Percentiles rank a stretch among this genome's conserved stretches.
Conservation (phyloP, 2,113 vertebrate genomes). For the Poeciliopsis prolifica region DNA sequence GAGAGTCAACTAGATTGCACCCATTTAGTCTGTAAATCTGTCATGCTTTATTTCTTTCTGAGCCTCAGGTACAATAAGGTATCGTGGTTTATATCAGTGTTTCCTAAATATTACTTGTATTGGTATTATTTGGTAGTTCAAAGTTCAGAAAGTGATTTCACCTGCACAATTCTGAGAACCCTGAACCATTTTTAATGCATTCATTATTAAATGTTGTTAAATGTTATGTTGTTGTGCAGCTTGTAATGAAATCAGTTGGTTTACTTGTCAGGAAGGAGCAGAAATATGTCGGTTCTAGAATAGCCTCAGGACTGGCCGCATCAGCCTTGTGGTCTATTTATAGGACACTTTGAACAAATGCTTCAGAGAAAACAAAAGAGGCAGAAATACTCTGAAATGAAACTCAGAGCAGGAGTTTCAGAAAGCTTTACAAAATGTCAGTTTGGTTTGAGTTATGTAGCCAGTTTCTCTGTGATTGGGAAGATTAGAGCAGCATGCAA, state of each 20-base stretch:
- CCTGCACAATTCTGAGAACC: background rate
- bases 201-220: background rate
- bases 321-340: constrained; percentile 36
- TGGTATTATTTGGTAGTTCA: background rate
- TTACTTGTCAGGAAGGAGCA: constrained; percentile 10
- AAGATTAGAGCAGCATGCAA: background rate
- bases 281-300: background rate
- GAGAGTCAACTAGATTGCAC: too few relatives aligned
- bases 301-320: constrained; percentile 9
- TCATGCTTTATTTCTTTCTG: background rate
- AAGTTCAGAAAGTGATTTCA: background rate
- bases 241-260: constrained; percentile 3
- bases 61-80: background rate
- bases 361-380: constrained; percentile 31
- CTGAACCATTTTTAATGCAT: background rate
- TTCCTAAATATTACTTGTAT: background rate
- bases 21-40: too few relatives aligned
- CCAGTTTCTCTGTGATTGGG: background rate
- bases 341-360: constrained; percentile 30
- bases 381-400: constrained; percentile 25
- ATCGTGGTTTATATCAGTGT: too few relatives aligned
- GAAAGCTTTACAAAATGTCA: background rate
- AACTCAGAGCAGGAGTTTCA: constrained; percentile 2
- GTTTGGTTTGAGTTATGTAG: background rate
- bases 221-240: background rate